These are phyloP conservation scores for Tenthredo notha DNA, from an alignment of 2,888 invertebrate species.

Conservation along the genomic window DNA sequence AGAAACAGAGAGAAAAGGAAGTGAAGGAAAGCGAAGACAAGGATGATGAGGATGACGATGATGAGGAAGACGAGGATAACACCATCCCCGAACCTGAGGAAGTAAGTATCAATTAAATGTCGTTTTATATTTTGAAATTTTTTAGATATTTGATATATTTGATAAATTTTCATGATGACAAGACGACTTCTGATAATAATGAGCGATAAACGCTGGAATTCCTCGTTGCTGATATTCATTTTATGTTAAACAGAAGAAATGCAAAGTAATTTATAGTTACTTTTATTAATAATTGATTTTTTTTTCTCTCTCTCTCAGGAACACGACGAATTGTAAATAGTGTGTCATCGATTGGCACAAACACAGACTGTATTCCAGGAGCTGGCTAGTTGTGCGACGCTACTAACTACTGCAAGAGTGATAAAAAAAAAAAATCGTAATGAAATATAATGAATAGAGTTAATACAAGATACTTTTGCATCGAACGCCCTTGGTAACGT, in stretches of 20 bases:
- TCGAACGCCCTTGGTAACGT: constrained; percentile 13
- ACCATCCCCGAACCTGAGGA: constrained; percentile 79
- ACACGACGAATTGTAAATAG: constrained; percentile 81
- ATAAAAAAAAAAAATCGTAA: constrained; percentile 55
- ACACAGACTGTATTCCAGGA: constrained; percentile 77
- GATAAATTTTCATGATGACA: constrained; percentile 27
- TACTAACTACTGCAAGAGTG: constrained; percentile 61
- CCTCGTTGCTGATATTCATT: constrained; percentile 70
- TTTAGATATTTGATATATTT: not conserved
- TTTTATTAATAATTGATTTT: not conserved
- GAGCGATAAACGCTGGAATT: constrained; percentile 53
- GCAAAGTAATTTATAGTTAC: constrained; percentile 5
- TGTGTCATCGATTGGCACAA: constrained; percentile 69
- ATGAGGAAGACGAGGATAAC: constrained; percentile 84
- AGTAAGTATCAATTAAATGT: constrained; percentile 6
- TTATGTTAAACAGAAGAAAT: not conserved
- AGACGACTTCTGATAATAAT: constrained; percentile 46
- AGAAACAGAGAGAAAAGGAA: constrained; percentile 83
- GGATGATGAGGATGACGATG: constrained; percentile 83
- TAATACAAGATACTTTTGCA: constrained; percentile 53
- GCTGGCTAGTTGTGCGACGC: constrained; percentile 69
- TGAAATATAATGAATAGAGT: constrained; percentile 51
- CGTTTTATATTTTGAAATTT: not conserved
- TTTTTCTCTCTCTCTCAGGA: constrained; percentile 77
- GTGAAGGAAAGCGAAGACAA: constrained; percentile 82